Percentiles rank a stretch among this genome's conserved stretches.
Conservation (phyloP, 2,113 vertebrate genomes). For the Falco punctatus region DNA sequence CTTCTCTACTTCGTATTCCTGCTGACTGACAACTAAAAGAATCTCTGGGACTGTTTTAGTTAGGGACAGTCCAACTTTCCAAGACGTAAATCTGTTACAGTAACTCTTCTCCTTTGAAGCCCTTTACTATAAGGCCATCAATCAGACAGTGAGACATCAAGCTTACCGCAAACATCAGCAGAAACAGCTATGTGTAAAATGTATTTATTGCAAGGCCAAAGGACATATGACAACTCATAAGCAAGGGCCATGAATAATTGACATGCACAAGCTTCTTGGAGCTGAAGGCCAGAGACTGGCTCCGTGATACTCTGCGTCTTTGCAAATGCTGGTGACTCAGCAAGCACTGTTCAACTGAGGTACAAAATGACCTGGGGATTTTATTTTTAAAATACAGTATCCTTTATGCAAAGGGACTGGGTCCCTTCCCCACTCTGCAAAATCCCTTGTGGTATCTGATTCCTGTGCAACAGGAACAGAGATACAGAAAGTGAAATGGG, state of each 20-base stretch:
- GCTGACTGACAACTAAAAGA: neutral
- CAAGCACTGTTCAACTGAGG: neutral
- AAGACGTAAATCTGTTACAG: neutral
- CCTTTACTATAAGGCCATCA: neutral
- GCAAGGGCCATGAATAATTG: neutral
- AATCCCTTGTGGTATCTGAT: neutral
- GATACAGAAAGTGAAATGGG: neutral
- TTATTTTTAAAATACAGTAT: neutral
- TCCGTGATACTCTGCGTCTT: fast-evolving
- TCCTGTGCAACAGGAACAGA: neutral
- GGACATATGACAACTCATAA: conserved; percentile 3
- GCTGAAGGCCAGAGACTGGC: neutral
- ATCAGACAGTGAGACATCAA: neutral
- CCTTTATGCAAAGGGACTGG: neutral
- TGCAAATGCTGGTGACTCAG: neutral
- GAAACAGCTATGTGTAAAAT: neutral
- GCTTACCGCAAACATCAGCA: neutral
- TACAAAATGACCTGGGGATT: neutral
- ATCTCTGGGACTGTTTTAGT: neutral
- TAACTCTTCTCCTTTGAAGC: conserved; percentile 4
- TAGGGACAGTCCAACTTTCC: neutral
- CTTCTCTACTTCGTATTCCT: neutral
- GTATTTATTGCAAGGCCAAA: conserved; percentile 2
- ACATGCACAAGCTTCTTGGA: neutral
- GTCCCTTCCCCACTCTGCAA: neutral